Evolutionary conservation across 1,140 invertebrate genomes (phyloP), one percentile per base, ranked within the genome.

Genomic region (Macrobrachium rosenbergii): DNA sequence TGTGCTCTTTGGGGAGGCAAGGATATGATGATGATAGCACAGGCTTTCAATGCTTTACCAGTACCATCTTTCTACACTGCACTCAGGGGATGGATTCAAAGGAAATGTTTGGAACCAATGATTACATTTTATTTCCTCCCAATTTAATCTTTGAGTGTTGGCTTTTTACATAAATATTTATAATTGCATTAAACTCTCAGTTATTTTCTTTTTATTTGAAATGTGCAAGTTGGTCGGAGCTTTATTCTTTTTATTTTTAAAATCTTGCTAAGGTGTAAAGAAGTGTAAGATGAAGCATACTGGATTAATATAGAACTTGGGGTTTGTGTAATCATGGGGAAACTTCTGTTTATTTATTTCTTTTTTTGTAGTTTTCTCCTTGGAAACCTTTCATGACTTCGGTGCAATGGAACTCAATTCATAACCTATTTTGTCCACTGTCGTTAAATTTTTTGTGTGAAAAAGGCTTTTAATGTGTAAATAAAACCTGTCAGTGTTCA

Each of bases 1-100:
- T 81, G 43, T 81, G 37, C 79, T 81, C 79, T 63, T 63, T 45
- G 79, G 79, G 79, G 79, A 81, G 79, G 79, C 45, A 21, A 81
- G 45, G 79, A 81, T 63, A 81, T 43, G 37, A 43, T 64, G 64
- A 63, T 64, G 37, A 43, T 64, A 81, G 79, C 79, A 81, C 69
- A 82, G 69, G 60, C 72, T 83, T 75, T 75, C 37, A 28, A 63
- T 63, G 67, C 72, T 83, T 73, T 76, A 63, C 58, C 82, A 73
- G 59, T 76, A 76, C 82, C 72, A 83, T 63, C 72, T 76, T 76
- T 75, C 59, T 83, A 83, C 72, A 83, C 69, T 83, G 82, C 82
- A 83, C 82, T 83, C 82, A 83, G 82, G 82, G 82, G 82, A 83
- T 75, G 69, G 72, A 75, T 83, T 83, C 79, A 81, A 81, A 81